These are phyloP conservation scores for Platorchestia sp. DNA, from an alignment of 1,140 invertebrate genomes.

Conservation along the genomic window DNA sequence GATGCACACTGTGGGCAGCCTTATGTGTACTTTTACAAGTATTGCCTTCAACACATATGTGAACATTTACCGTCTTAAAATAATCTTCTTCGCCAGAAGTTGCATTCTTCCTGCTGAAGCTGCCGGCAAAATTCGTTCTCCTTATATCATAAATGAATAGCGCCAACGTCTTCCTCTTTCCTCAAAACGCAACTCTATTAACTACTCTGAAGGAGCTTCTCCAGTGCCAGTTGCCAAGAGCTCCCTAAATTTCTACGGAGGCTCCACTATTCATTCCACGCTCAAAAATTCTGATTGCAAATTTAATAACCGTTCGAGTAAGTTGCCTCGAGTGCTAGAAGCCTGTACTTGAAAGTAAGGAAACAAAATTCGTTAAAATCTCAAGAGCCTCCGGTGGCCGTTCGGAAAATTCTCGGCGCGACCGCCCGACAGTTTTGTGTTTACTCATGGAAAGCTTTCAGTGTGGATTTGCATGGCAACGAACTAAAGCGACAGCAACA, in stretches of 20 bases:
- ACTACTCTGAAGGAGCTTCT: not conserved
- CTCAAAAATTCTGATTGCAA: constrained; percentile 30
- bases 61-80: not conserved
- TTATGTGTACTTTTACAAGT: too few relatives aligned
- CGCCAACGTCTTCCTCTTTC: not conserved
- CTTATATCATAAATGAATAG: not conserved
- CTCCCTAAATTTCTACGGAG: not conserved
- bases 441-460: constrained; percentile 27
- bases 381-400: not conserved
- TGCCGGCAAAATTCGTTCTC: not conserved
- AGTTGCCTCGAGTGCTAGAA: constrained; percentile 34
- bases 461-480: constrained; percentile 49
- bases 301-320: constrained; percentile 22
- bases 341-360: constrained; percentile 39
- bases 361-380: constrained; percentile 50
- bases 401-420: constrained; percentile 17
- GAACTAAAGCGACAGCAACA: constrained; percentile 39
- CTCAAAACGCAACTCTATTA: not conserved
- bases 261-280: not conserved
- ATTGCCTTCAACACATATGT: not conserved
- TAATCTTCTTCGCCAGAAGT: not conserved
- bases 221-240: not conserved
- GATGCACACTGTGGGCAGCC: too few relatives aligned
- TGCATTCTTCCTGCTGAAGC: not conserved
- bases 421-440: constrained; percentile 49